Evolutionary conservation across 2,888 invertebrate genomes (phyloP).

Genomic region (Salpingus planirostris): DNA sequence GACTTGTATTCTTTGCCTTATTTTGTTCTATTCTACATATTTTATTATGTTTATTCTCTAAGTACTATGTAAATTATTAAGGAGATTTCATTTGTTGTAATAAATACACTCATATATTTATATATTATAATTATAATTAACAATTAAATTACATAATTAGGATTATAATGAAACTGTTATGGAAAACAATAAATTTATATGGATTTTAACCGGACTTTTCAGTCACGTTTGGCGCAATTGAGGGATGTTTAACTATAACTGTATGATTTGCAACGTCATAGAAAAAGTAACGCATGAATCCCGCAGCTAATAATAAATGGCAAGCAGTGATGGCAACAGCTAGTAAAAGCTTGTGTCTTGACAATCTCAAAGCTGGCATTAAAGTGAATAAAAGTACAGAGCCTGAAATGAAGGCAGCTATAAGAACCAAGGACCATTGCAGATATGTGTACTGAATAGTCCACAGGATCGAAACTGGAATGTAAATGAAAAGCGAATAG

Average conservation of each 20-base stretch:
- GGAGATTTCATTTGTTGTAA: no score
- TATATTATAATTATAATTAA: no score
- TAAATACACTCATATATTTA: no score
- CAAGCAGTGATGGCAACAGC: slow-evolving; percentile 60
- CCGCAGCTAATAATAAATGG: slow-evolving; percentile 75
- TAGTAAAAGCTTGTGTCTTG: slow-evolving; percentile 55
- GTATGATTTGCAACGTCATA: slow-evolving; percentile 37
- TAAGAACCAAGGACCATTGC: slow-evolving; percentile 79
- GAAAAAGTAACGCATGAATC: slow-evolving; percentile 80
- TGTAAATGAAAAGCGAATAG: slow-evolving; percentile 87
- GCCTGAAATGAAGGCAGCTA: slow-evolving; percentile 78
- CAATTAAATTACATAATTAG: no score
- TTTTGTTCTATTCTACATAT: no score
- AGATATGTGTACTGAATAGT: slow-evolving; percentile 71
- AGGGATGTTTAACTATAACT: no score
- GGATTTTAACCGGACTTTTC: slow-evolving; percentile 3
- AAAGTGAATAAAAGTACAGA: slow-evolving; percentile 76
- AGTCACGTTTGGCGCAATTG: not conserved
- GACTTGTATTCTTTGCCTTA: no score
- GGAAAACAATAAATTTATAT: slow-evolving; percentile 6
- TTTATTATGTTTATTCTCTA: no score
- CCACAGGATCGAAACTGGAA: slow-evolving; percentile 90
- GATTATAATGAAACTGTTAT: no score
- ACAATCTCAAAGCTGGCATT: slow-evolving; percentile 62
- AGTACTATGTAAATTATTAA: no score